A percentile compares a stretch with the other conserved stretches of the same genome.
These are phyloP conservation scores for Scyliorhinus canicula DNA, from an alignment of 2,797 vertebrate genomes.

Conservation along the genomic window DNA sequence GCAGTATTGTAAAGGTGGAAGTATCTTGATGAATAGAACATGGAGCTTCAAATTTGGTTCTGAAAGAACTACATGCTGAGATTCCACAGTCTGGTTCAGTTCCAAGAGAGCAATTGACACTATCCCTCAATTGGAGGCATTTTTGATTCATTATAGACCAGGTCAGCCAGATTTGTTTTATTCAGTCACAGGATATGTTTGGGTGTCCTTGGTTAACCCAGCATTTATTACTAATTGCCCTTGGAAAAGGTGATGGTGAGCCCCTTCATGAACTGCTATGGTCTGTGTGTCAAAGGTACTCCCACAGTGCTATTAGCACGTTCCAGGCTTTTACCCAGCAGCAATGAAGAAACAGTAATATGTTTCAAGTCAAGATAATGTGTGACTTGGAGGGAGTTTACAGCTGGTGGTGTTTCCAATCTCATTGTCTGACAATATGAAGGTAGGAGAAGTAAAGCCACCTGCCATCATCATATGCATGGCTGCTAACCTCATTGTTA, in stretches of 20 bases:
- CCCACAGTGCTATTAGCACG: neutral
- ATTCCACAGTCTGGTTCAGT: neutral
- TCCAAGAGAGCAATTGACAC: neutral
- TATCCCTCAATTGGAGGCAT: neutral
- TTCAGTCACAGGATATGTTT: neutral
- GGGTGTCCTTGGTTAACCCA: neutral
- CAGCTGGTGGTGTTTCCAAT: neutral
- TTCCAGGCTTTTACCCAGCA: neutral
- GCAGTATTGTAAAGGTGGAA: neutral
- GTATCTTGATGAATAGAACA: neutral
- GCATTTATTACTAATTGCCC: neutral
- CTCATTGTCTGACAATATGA: neutral
- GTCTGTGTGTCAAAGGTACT: neutral
- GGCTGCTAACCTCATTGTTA: neutral
- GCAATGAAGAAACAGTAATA: neutral
- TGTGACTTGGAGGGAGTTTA: neutral
- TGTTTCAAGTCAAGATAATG: neutral
- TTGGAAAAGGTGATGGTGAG: no score
- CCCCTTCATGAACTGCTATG: neutral
- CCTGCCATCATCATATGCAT: neutral
- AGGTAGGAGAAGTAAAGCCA: neutral
- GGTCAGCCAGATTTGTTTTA: neutral
- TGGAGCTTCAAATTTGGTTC: neutral
- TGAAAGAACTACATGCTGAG: neutral
- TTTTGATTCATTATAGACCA: neutral